Base-by-base conservation (phyloP, 2,113 vertebrate species). In the Phrynosoma platyrhinos region DNA sequence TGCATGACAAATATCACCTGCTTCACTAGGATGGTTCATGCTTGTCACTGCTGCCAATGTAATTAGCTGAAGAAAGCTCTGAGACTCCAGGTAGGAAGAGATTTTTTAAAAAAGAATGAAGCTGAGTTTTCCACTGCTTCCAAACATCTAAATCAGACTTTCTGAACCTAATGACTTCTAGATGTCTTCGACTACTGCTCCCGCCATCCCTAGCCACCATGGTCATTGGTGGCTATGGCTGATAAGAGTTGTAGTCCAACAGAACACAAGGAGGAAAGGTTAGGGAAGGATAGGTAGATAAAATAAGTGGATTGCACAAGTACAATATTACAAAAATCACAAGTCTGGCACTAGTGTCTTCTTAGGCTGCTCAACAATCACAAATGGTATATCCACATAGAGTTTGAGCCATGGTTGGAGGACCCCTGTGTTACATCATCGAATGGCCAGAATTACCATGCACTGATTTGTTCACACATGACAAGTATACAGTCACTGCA, bases 401-500 rank as follows among this genome's bases (percentile, higher is more conserved):
- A 36, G 36, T 36, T 36, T 36, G 36, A 36, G 36, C 36, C 36
- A 36, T 36, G 36, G 36, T 36, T 36, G 36, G 36, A 36, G 36
- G 36, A 36, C 36, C 36, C 36, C 36, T 36, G 36, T 36, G 36
- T 36, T 36, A 36, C 36, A 36, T 36, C 36, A 36, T 36, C 36
- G 36, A 2, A 36, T 36, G 36, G 36, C 36, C 2, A 36, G 36
- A 36, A 36, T 36, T 36, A 9, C 21, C 92, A 52, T 32, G 91
- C 78, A 79, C 91, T 86, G 75, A 85, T 84, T 79, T 76, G 0
- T 76, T 53, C 2, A 58, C 42, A 30, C 1, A 91, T 90, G 95
- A 95, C 93, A 87, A 0, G 72, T 92, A 94, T 88, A 0, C 64
- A 90, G 89, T 89, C 90, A 88, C 90, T 78, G 36, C 72, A 78